Evolutionary conservation across 2,113 vertebrate species (phyloP).

Genomic region (Coreoperca whiteheadi): DNA sequence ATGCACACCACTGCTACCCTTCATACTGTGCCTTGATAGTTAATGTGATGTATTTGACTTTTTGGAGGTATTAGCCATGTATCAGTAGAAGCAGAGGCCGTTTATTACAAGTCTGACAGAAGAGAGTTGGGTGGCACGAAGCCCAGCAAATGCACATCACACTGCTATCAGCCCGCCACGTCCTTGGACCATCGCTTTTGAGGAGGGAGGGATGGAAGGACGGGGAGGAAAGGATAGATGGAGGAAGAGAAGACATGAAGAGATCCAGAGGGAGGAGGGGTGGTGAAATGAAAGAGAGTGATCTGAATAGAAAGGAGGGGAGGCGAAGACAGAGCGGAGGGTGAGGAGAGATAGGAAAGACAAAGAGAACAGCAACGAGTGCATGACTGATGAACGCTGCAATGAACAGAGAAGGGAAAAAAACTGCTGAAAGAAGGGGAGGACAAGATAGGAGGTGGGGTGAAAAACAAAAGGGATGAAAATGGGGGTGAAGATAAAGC

Average conservation of each 20-base stretch:
- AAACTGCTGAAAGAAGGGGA: not conserved
- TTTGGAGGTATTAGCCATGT: slow-evolving; percentile 71
- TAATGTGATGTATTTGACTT: slow-evolving; percentile 74
- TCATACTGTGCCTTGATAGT: slow-evolving; percentile 42
- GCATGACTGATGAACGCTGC: slow-evolving; percentile 68
- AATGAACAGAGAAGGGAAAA: slow-evolving; percentile 48
- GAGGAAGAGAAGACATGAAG: slow-evolving; percentile 31
- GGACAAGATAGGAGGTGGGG: slow-evolving; percentile 8
- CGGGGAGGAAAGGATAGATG: slow-evolving; percentile 8
- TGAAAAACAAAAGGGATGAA: slow-evolving; percentile 8
- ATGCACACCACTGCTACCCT: slow-evolving; percentile 6
- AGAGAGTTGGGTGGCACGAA: slow-evolving; percentile 50
- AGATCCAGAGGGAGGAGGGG: slow-evolving; percentile 43
- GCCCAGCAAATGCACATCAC: slow-evolving; percentile 55
- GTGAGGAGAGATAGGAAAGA: slow-evolving; percentile 28
- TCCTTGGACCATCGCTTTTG: slow-evolving; percentile 62
- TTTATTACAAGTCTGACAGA: slow-evolving; percentile 75
- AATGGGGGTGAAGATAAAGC: slow-evolving; percentile 38
- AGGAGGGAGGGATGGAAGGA: slow-evolving; percentile 39
- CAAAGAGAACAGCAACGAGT: slow-evolving; percentile 49
- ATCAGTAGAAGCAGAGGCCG: slow-evolving; percentile 63
- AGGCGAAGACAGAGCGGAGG: slow-evolving; percentile 22
- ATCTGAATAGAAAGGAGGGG: slow-evolving; percentile 71
- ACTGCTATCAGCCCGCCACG: slow-evolving; percentile 46
- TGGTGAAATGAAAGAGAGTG: slow-evolving; percentile 64